Percentiles rank a stretch among this genome's conserved stretches.
Conservation (phyloP, 2,888 invertebrate genomes). For the Bembecia ichneumoniformis region DNA sequence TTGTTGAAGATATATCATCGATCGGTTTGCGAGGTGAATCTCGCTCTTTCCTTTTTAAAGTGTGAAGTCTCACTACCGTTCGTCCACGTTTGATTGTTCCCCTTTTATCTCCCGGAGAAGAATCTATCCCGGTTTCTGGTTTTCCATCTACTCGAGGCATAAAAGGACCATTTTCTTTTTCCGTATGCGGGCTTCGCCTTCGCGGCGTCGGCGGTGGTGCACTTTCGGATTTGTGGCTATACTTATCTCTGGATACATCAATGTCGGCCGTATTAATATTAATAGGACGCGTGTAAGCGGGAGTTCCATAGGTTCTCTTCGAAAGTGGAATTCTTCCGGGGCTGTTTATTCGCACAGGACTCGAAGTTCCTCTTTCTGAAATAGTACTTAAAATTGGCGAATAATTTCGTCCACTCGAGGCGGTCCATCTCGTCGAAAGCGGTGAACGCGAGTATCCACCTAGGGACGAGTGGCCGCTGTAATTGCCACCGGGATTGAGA, state of each 20-base stretch:
- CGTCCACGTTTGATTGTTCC: constrained; percentile 80
- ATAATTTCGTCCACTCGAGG: constrained; percentile 66
- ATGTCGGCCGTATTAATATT: constrained; percentile 89
- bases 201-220: constrained; percentile 20
- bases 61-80: constrained; percentile 81
- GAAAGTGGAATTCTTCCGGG: constrained; percentile 63
- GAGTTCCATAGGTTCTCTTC: constrained; percentile 57
- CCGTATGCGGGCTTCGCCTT: constrained; percentile 28
- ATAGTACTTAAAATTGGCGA: constrained; percentile 83
- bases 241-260: constrained; percentile 82
- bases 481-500: constrained; percentile 60
- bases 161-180: constrained; percentile 48
- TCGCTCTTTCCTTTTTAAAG: constrained; percentile 68
- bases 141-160: constrained; percentile 63
- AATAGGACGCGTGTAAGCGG: constrained; percentile 73
- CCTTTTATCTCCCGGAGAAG: constrained; percentile 50
- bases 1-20: constrained; percentile 15
- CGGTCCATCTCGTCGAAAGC: constrained; percentile 47
- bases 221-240: constrained; percentile 42
- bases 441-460: constrained; percentile 70
- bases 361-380: constrained; percentile 55
- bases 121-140: constrained; percentile 54
- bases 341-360: constrained; percentile 53
- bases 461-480: constrained; percentile 64
- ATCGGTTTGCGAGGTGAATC: constrained; percentile 56